A percentile compares a stretch with the other conserved stretches of the same genome.
These are phyloP conservation scores for Acromyrmex heyeri DNA, from an alignment of 1,140 invertebrate species.

Conservation along the genomic window DNA sequence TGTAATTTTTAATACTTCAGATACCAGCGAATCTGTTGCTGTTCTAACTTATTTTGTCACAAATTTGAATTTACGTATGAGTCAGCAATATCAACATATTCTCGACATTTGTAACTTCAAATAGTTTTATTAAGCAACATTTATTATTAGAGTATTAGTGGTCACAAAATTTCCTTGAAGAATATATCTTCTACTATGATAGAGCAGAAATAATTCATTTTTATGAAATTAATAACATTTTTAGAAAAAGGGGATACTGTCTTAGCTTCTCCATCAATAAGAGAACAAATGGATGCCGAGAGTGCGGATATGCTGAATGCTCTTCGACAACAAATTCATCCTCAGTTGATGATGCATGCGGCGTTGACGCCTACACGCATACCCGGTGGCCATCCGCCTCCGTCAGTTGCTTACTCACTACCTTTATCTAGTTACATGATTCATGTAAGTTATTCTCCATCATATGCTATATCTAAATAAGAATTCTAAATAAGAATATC, in stretches of 20 bases:
- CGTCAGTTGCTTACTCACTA: constrained; percentile 78
- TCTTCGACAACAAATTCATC: constrained; percentile 89
- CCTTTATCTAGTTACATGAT: constrained; percentile 83
- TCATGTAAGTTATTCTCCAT: constrained; percentile 80
- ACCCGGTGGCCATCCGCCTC: constrained; percentile 75
- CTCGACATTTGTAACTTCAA: neutral
- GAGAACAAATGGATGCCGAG: constrained; percentile 84
- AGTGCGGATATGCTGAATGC: constrained; percentile 89
- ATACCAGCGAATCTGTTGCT: neutral
- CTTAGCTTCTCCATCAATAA: constrained; percentile 72
- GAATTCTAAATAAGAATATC: neutral
- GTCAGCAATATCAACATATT: neutral
- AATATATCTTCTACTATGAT: constrained; percentile 19
- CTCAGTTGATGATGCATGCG: constrained; percentile 88
- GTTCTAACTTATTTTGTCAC: neutral
- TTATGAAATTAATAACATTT: constrained; percentile 22
- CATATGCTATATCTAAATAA: neutral
- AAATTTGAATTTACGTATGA: neutral
- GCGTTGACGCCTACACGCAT: constrained; percentile 82
- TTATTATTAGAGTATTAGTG: neutral
- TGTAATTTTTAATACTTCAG: neutral
- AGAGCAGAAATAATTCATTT: neutral
- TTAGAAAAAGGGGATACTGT: constrained; percentile 82
- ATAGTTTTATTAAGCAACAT: neutral
- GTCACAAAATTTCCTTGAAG: constrained; percentile 12